These are phyloP conservation scores for Mylabris sibirica DNA, from an alignment of 2,888 invertebrate species.

Conservation along the genomic window DNA sequence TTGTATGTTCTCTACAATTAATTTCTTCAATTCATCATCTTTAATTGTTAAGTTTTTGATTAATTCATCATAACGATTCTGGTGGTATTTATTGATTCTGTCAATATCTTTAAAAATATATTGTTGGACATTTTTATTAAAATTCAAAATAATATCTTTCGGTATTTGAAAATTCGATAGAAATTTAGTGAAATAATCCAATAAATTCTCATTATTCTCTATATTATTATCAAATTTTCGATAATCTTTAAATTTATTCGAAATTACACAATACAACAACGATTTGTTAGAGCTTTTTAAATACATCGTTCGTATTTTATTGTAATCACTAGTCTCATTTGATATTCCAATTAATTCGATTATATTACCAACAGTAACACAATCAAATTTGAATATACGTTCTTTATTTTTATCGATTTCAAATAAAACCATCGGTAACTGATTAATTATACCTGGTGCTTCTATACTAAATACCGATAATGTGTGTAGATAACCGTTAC, in stretches of 20 bases:
- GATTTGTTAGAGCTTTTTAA: slow-evolving; percentile 8
- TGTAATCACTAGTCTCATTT: slow-evolving; percentile 32
- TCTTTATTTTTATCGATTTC: slow-evolving; percentile 27
- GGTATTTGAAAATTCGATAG: not conserved
- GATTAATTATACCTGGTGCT: slow-evolving; percentile 61
- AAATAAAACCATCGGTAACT: slow-evolving; percentile 47
- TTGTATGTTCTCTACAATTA: not conserved
- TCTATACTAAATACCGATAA: slow-evolving; percentile 70
- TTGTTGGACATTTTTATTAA: not conserved
- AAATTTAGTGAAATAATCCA: not conserved
- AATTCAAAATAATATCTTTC: not conserved
- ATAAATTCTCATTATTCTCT: not conserved
- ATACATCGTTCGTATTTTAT: slow-evolving; percentile 16
- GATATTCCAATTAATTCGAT: slow-evolving; percentile 44
- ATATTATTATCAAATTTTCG: slow-evolving; percentile 1
- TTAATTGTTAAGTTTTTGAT: not conserved
- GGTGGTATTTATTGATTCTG: not conserved
- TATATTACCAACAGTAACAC: slow-evolving; percentile 44
- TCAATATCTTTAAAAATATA: not conserved
- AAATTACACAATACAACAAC: slow-evolving; percentile 21
- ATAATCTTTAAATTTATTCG: not conserved
- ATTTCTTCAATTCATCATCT: not conserved
- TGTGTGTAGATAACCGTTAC: slow-evolving; percentile 66
- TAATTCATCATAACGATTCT: slow-evolving; percentile 2
- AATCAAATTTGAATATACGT: slow-evolving; percentile 37